Evolutionary conservation across 2,113 vertebrate genomes (phyloP), one percentile per base, ranked within the genome.

Genomic region (Pontoporia blainvillei): DNA sequence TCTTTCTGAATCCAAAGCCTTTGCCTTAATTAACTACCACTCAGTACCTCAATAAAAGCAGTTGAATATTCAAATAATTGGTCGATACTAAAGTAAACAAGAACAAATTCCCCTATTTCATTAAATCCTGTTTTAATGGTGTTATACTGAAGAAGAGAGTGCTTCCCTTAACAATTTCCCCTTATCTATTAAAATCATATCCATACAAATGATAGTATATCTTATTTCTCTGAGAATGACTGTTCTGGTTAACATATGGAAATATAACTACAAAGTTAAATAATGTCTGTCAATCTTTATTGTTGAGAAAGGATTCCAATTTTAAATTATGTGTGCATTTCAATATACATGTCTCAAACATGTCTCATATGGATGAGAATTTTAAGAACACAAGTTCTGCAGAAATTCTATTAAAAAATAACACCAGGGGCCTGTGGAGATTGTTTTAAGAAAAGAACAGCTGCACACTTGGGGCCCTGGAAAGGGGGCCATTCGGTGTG

Each of bases 371-470:
- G 29, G 15, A 90, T 5, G 6, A 93, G 15, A 95, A 79, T 87
- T 72, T 92, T 61, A 66, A 78, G 81, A 87, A 81, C 23, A 41
- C 49, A 54, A 87, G 36, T 95, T 90, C 59, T 59, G 15, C 25
- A 91, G 67, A 95, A 95, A 94, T 2, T 75, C n/a, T 62, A 39
- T 71, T 57, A 57, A 96, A 89, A 95, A 90, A 10, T 39, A 78
- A 31, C 0, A 18, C 29, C 17, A 17, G 54, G 23, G 79, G 41
- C 54, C 69, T 83, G 49, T 81, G 0, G 6, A 73, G 10, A 54
- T 8, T 69, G 34, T 52, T 49, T 73, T 88, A 86, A 61, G 54
- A 81, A 75, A 94, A 95, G 54, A 41, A 81, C 59, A 92, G 44
- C 61, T 62, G 18, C 76, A 36, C 83, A 61, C 59, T 78, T 1